Evolutionary conservation across 92 coral and sea anemone species (phyloP).

Genomic region (Hydrozoanthus gracilis): DNA sequence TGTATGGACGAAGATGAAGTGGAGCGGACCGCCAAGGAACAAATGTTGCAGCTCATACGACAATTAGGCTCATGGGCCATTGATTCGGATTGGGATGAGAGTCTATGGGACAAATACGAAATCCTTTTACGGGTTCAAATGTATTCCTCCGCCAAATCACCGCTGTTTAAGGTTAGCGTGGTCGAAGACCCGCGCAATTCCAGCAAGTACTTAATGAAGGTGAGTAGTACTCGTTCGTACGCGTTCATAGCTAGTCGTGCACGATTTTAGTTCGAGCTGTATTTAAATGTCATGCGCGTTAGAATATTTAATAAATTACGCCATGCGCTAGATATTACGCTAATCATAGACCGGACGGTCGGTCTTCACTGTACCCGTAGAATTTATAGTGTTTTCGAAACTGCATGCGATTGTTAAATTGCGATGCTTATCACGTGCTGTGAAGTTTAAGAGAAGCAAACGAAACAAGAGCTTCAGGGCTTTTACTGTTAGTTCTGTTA

Average conservation of each 20-base stretch:
- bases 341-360: background rate
- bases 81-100: slow-evolving; percentile 65
- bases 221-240: slow-evolving; percentile 23
- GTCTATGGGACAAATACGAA: slow-evolving; percentile 66
- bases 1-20: slow-evolving; percentile 87
- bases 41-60: slow-evolving; percentile 58
- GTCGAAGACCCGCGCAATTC: slow-evolving; percentile 72
- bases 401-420: background rate
- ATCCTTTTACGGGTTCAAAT: slow-evolving; percentile 62
- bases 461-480: background rate
- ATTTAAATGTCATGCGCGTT: background rate
- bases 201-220: slow-evolving; percentile 77
- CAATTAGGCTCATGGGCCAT: slow-evolving; percentile 81
- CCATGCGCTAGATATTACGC: no score
- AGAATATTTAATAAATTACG: background rate
- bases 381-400: background rate
- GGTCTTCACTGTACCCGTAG: no score
- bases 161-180: slow-evolving; percentile 74
- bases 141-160: slow-evolving; percentile 62
- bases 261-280: no score
- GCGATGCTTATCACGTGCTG: background rate
- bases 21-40: slow-evolving; percentile 67
- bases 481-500: background rate
- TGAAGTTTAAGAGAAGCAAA: background rate
- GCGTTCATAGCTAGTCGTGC: no score